Conservation (phyloP, 2,113 vertebrate genomes). For the Euleptes europaea region DNA sequence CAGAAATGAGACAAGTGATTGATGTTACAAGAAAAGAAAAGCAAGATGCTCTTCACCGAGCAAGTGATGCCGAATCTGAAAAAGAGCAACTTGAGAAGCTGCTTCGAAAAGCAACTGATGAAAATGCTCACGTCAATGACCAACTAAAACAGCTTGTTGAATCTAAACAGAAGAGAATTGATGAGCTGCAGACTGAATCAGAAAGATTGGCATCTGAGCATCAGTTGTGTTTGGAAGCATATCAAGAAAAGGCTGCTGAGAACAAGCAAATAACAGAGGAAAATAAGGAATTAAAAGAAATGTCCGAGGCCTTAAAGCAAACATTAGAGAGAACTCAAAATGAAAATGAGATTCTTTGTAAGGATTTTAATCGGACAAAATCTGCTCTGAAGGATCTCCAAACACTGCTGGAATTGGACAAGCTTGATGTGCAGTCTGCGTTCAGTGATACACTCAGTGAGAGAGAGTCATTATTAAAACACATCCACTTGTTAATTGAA, state of each 20-base stretch:
- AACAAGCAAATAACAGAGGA: slow-evolving; percentile 75
- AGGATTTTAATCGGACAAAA: slow-evolving; percentile 65
- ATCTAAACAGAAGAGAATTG: slow-evolving; percentile 71
- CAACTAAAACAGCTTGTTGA: slow-evolving; percentile 70
- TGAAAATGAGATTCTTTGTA: slow-evolving; percentile 71
- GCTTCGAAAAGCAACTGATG: slow-evolving; percentile 65
- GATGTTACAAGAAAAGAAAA: slow-evolving; percentile 81
- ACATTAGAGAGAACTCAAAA: slow-evolving; percentile 67
- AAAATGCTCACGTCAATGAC: slow-evolving; percentile 73
- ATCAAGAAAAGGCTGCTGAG: slow-evolving; percentile 51
- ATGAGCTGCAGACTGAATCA: slow-evolving; percentile 75
- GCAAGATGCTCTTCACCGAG: slow-evolving; percentile 77
- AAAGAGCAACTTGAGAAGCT: slow-evolving; percentile 68
- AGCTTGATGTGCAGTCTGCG: slow-evolving; percentile 74
- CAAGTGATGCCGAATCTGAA: slow-evolving; percentile 72
- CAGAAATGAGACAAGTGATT: slow-evolving; percentile 85
- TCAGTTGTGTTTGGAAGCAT: slow-evolving; percentile 55
- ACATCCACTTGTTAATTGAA: slow-evolving; percentile 71
- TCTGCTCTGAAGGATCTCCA: slow-evolving; percentile 71
- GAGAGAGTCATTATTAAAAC: slow-evolving; percentile 73
- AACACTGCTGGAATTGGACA: slow-evolving; percentile 66
- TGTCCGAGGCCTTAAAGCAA: slow-evolving; percentile 66
- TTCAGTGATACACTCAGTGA: slow-evolving; percentile 67
- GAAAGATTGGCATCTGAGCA: slow-evolving; percentile 67
- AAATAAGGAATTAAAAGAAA: slow-evolving; percentile 63